These are phyloP conservation scores for Aspidapion aeneum DNA, from an alignment of 2,888 invertebrate genomes.

Conservation along the genomic window DNA sequence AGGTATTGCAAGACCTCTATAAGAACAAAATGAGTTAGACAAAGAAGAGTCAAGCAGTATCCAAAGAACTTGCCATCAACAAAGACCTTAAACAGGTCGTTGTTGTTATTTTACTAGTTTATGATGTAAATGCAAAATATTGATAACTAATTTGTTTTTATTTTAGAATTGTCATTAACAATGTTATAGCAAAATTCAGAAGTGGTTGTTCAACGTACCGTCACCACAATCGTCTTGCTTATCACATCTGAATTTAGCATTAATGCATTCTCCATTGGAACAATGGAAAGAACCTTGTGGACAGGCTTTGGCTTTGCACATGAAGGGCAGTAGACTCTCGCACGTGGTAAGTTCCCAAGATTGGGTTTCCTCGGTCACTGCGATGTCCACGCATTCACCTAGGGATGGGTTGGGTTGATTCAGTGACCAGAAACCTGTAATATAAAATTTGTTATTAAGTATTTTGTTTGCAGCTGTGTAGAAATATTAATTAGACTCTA, in stretches of 20 bases:
- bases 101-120: too few species aligned
- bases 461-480: too few species aligned
- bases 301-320: slow-evolving; percentile 89
- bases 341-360: slow-evolving; percentile 95
- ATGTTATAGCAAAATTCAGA: too few species aligned
- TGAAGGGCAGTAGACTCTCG: slow-evolving; percentile 89
- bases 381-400: slow-evolving; percentile 89
- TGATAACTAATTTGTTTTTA: too few species aligned
- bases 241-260: slow-evolving; percentile 88
- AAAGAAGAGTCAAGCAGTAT: too few species aligned
- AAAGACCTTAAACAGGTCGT: too few species aligned
- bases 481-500: too few species aligned
- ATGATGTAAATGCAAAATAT: too few species aligned
- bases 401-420: slow-evolving; percentile 82
- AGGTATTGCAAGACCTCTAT: too few species aligned
- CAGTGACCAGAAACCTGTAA: slow-evolving; percentile 81
- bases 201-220: not conserved
- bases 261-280: slow-evolving; percentile 89
- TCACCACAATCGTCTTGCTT: slow-evolving; percentile 87
- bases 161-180: too few species aligned
- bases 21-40: too few species aligned
- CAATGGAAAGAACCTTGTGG: slow-evolving; percentile 89
- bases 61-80: too few species aligned
- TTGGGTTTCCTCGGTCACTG: slow-evolving; percentile 66
- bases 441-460: not conserved